A percentile compares a stretch with the other conserved stretches of the same genome.
Evolutionary conservation across 2,888 invertebrate species (phyloP).

Genomic region (Megalurothrips usitatus): DNA sequence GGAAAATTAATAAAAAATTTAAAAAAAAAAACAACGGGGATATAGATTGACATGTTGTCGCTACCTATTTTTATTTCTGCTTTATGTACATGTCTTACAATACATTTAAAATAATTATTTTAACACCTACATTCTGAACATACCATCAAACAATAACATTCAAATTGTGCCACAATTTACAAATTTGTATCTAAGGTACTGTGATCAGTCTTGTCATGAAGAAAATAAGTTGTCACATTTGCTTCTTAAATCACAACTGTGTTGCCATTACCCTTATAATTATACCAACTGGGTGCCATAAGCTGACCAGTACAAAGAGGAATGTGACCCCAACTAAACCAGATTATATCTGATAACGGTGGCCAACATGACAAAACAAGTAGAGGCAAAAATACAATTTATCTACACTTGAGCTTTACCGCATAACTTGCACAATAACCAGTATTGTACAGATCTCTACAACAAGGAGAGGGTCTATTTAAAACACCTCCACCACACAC

Average conservation of each 20-base stretch:
- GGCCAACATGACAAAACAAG: constrained; percentile 20
- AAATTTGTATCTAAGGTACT: constrained; percentile 24
- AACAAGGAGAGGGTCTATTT: neutral
- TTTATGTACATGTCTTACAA: constrained; percentile 7
- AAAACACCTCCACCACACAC: neutral
- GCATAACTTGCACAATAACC: neutral
- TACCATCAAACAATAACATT: constrained; percentile 7
- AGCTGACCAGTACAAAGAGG: neutral
- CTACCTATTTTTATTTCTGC: constrained; percentile 2
- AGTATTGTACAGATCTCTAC: neutral
- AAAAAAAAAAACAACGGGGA: neutral
- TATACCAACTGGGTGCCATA: neutral
- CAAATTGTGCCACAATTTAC: constrained; percentile 19
- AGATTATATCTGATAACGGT: neutral
- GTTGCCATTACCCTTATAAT: constrained; percentile 11
- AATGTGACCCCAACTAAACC: neutral
- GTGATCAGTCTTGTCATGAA: constrained; percentile 24
- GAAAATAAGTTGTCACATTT: constrained; percentile 21
- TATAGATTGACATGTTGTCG: neutral
- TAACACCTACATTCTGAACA: constrained; percentile 18
- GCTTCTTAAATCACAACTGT: constrained; percentile 19
- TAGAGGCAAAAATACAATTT: constrained; percentile 10
- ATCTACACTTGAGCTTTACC: constrained; percentile 7
- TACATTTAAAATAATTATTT: constrained; percentile 15
- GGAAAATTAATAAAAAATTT: neutral